A percentile compares a stretch with the other conserved stretches of the same genome.
Evolutionary conservation across 2,888 invertebrate species (phyloP).

Genomic region (Dasypogon diadema): DNA sequence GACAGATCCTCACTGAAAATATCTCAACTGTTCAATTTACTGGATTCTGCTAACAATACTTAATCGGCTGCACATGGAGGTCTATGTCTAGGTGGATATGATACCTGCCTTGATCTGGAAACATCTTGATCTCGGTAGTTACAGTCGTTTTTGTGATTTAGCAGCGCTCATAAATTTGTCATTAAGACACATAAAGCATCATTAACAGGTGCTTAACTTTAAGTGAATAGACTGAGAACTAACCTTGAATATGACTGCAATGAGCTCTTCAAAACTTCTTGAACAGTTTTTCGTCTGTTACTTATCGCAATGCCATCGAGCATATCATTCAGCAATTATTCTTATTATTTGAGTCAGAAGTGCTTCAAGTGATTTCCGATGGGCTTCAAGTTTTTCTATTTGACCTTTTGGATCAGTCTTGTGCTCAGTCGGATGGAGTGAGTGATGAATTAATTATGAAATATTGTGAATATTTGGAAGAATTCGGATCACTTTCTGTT

Average conservation of each 20-base stretch:
- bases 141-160: constrained; percentile 23
- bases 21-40: constrained; percentile 3
- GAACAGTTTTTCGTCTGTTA: neutral
- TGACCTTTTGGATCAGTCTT: neutral
- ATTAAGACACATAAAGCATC: constrained; percentile 27
- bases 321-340: constrained; percentile 42
- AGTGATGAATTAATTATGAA: no score
- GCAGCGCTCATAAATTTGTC: constrained; percentile 30
- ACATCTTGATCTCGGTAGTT: constrained; percentile 32
- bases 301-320: constrained; percentile 30
- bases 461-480: no score
- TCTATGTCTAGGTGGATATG: constrained; percentile 41
- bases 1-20: constrained; percentile 19
- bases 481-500: no score
- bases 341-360: constrained; percentile 3
- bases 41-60: neutral
- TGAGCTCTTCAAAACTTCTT: constrained; percentile 33
- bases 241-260: constrained; percentile 11
- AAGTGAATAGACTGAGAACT: constrained; percentile 26
- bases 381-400: neutral
- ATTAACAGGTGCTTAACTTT: constrained; percentile 22
- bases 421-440: no score
- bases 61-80: constrained; percentile 19
- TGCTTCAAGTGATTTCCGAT: neutral
- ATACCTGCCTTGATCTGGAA: constrained; percentile 32